A percentile compares a stretch with the other conserved stretches of the same genome.
phyloP scores from a whole-genome alignment of 1,140 invertebrate species.

The Tetramorium alpestre region DNA sequence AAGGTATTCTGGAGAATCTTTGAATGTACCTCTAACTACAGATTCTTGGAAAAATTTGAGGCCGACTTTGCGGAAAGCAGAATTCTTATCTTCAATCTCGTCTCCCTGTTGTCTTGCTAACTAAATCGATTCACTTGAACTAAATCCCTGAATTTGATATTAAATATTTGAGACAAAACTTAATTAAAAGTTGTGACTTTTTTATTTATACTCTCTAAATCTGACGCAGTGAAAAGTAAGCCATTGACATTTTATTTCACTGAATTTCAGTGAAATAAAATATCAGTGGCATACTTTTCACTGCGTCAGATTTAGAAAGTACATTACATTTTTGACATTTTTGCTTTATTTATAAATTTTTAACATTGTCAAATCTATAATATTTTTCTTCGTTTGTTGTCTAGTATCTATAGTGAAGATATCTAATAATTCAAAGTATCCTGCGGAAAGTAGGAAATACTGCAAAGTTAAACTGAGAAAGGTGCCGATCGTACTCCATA shows the following conservation, averaged over 20 bases:
- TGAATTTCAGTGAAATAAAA: no score
- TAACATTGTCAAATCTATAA: not conserved
- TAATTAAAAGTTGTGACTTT: not conserved
- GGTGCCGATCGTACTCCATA: conserved; percentile 24
- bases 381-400: not conserved
- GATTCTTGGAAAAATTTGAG: not conserved
- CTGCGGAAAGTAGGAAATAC: not conserved
- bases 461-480: conserved; percentile 18
- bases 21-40: not conserved
- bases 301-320: no score
- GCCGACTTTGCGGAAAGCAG: not conserved
- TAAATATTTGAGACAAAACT: not conserved
- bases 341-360: not conserved
- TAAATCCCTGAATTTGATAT: not conserved
- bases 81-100: not conserved
- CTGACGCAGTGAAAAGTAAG: no score
- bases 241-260: no score
- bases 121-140: not conserved
- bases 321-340: no score
- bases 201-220: not conserved
- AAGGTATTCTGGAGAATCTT: not conserved
- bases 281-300: no score
- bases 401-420: not conserved
- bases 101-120: not conserved
- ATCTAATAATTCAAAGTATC: not conserved